These are phyloP conservation scores for Lissonota sp. DNA, from an alignment of 2,888 invertebrate genomes.

Conservation along the genomic window DNA sequence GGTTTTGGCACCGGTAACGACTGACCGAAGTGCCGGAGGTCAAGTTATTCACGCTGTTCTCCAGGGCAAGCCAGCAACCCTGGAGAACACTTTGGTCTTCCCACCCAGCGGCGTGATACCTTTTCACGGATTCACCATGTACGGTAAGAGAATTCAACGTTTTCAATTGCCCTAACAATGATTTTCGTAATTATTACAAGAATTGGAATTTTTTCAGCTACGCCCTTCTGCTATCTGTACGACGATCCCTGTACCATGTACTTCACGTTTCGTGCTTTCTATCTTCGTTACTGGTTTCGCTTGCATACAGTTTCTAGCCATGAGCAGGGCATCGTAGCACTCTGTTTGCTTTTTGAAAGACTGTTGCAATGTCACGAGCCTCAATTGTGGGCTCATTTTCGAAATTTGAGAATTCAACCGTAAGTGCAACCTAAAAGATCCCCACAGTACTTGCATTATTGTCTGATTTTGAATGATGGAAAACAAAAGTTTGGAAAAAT, in stretches of 20 bases:
- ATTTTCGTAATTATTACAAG: too few relatives aligned
- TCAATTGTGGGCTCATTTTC: conserved; percentile 95
- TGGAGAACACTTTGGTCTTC: conserved; percentile 91
- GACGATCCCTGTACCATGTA: conserved; percentile 95
- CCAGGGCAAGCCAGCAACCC: conserved; percentile 88
- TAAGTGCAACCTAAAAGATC: conserved; percentile 85
- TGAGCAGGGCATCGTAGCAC: conserved; percentile 95
- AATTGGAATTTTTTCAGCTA: conserved; percentile 87
- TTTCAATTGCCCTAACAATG: background rate
- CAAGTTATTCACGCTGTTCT: conserved; percentile 91
- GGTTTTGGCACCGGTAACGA: conserved; percentile 89
- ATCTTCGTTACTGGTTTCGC: conserved; percentile 95
- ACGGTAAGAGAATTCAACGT: conserved; percentile 87
- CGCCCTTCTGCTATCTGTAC: conserved; percentile 97
- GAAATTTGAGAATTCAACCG: conserved; percentile 95
- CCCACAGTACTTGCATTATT: background rate
- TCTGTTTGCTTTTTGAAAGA: conserved; percentile 95
- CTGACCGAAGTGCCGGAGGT: conserved; percentile 83
- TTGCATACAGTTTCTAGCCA: conserved; percentile 96
- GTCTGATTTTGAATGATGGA: too few relatives aligned
- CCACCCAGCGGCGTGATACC: conserved; percentile 98
- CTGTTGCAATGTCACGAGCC: conserved; percentile 96
- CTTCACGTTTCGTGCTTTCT: conserved; percentile 95
- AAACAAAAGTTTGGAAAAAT: background rate
- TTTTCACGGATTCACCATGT: conserved; percentile 99